Base-by-base conservation (phyloP, 2,888 invertebrate species). In the Oxycera nigricornis region DNA sequence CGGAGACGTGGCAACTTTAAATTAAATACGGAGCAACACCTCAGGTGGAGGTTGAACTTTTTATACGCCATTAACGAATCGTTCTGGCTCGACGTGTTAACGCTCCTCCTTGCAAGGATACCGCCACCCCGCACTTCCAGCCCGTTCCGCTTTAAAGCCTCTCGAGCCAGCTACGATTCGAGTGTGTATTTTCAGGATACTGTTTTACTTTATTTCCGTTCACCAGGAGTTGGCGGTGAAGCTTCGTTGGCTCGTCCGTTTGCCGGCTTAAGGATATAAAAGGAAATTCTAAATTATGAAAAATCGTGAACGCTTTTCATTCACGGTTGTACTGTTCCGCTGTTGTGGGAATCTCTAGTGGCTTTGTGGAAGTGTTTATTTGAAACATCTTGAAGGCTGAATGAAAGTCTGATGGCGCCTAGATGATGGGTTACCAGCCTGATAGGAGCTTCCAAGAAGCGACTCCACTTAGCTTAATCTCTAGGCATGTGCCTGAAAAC, bases 31-130 rank as follows among this genome's bases (percentile, higher is more conserved):
- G 31, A 70, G 55, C 31, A 70, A 31, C 70, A 70, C 31, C 70
- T 70, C 52, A 55, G 70, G 55, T 70, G 70, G 55, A 70, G 26
- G 70, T 70, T 70, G 52, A 70, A 70, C 31, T 55, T 70, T 70
- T 52, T 35, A 70, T 52, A 41, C 55, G 31, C 70, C 70, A 70
- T 70, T 70, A 31, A 52, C 55, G 70, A 70, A 55, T 70, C 70
- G 55, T 35, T 70, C 52, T 52, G 35, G 39, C 31, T 22, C 55
- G 20, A 55, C 70, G 30, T 70, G 70, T 52, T 55, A 14, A 30
- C 65, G 41, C 20, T 55, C 31, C 24, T 57, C 57, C 62, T 20
- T 4, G 35, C 39, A 35, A 35, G 46, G 17, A 46, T 2, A 6
- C 24, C 6, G 7, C 22, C 22, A 55, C 17, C 1, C 9, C 65